Evolutionary conservation across 2,113 vertebrate genomes (phyloP).

Genomic region (Pygoscelis antarcticus): DNA sequence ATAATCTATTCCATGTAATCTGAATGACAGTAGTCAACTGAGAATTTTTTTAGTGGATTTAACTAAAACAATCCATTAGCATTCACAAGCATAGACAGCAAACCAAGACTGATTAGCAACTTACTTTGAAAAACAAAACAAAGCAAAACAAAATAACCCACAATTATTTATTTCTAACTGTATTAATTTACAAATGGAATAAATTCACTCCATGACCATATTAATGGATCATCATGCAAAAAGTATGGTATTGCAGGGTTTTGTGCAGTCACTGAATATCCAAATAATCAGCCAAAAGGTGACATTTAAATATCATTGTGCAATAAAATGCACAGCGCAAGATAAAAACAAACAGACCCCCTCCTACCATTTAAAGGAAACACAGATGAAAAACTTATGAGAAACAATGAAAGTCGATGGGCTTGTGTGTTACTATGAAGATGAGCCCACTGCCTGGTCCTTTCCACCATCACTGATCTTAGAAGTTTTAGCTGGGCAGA

Average conservation of each 20-base stretch:
- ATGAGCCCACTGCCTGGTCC: background rate
- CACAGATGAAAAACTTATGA: background rate
- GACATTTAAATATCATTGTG: background rate
- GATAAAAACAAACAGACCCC: background rate
- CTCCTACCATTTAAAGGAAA: background rate
- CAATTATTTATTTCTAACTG: background rate
- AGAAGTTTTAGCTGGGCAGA: background rate
- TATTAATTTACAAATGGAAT: background rate
- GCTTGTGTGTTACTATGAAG: background rate
- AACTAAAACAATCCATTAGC: background rate
- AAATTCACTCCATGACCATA: background rate
- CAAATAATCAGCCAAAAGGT: background rate
- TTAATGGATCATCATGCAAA: background rate
- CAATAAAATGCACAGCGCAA: background rate
- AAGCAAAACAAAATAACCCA: background rate
- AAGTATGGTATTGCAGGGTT: background rate
- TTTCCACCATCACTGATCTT: background rate
- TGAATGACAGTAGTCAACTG: background rate
- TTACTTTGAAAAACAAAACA: background rate
- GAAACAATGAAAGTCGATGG: background rate
- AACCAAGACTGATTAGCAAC: background rate
- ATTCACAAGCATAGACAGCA: background rate
- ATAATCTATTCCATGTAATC: background rate
- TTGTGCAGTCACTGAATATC: background rate
- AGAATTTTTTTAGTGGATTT: background rate